These are phyloP conservation scores for Spheniscus mendiculus DNA, from an alignment of 2,113 vertebrate species.

Conservation along the genomic window DNA sequence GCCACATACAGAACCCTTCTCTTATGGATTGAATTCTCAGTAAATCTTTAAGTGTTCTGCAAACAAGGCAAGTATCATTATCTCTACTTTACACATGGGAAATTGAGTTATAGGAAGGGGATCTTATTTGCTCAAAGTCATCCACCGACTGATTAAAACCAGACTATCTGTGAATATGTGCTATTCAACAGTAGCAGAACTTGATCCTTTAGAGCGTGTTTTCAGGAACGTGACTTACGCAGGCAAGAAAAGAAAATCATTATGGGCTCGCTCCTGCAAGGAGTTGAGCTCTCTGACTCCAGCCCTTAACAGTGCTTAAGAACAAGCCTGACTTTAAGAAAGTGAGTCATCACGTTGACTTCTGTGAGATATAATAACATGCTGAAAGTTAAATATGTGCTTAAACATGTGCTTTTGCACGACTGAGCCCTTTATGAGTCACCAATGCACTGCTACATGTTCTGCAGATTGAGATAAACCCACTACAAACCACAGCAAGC, in stretches of 20 bases:
- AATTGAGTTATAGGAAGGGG: not conserved
- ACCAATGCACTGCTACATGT: not conserved
- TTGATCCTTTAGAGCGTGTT: not conserved
- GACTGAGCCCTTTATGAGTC: not conserved
- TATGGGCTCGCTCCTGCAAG: not conserved
- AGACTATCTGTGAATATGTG: slow-evolving; percentile 1
- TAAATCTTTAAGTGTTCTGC: not conserved
- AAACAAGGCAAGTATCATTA: not conserved
- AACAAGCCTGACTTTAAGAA: not conserved
- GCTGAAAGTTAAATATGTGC: not conserved
- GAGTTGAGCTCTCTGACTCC: not conserved
- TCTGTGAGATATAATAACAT: not conserved
- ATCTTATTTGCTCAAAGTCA: slow-evolving; percentile 12
- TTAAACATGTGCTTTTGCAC: not conserved
- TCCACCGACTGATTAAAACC: not conserved
- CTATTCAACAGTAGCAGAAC: not conserved
- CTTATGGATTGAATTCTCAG: not conserved
- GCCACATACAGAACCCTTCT: not conserved
- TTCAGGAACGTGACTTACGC: not conserved
- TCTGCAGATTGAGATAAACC: not conserved
- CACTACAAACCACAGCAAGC: not conserved
- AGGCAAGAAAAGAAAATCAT: not conserved
- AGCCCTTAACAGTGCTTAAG: not conserved
- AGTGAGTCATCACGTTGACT: not conserved
- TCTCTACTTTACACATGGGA: not conserved